Percentiles rank a stretch among this genome's conserved stretches.
phyloP scores from a whole-genome alignment of 2,113 vertebrate species.

The Verasper variegatus region DNA sequence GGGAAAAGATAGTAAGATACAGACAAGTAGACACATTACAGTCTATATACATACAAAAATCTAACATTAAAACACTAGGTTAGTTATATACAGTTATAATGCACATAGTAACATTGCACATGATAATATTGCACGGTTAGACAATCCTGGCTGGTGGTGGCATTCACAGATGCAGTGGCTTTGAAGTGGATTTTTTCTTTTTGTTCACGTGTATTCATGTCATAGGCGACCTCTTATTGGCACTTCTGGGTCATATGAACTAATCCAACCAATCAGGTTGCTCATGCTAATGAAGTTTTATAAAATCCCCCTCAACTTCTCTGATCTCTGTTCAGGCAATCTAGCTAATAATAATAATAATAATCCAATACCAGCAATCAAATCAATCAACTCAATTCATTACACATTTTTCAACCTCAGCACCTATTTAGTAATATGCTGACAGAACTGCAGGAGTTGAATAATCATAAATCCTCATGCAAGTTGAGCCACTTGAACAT shows the following conservation, averaged over 20 bases:
- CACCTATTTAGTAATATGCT: conserved; percentile 17
- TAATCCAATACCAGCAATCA: conserved; percentile 34
- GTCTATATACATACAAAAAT: no score
- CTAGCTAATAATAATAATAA: conserved; percentile 5
- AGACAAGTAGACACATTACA: no score
- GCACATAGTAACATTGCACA: no score
- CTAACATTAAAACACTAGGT: no score
- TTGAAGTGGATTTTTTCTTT: no score
- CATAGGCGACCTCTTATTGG: background rate
- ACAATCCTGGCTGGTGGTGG: no score
- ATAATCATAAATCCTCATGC: background rate
- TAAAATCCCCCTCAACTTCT: conserved; percentile 22
- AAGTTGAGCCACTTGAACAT: background rate
- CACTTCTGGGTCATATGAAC: conserved; percentile 1
- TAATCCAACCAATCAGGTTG: conserved; percentile 4
- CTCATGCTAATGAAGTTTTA: background rate
- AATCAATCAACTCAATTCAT: conserved; percentile 28
- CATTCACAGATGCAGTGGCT: no score
- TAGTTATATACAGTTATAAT: no score
- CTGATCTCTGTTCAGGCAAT: conserved; percentile 16
- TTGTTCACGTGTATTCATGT: background rate
- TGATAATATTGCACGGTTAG: no score
- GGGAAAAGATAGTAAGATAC: no score
- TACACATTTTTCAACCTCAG: conserved; percentile 20
- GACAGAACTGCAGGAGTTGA: background rate